Evolutionary conservation across 2,113 vertebrate species (phyloP).

Genomic region (Stigmatopora nigra): DNA sequence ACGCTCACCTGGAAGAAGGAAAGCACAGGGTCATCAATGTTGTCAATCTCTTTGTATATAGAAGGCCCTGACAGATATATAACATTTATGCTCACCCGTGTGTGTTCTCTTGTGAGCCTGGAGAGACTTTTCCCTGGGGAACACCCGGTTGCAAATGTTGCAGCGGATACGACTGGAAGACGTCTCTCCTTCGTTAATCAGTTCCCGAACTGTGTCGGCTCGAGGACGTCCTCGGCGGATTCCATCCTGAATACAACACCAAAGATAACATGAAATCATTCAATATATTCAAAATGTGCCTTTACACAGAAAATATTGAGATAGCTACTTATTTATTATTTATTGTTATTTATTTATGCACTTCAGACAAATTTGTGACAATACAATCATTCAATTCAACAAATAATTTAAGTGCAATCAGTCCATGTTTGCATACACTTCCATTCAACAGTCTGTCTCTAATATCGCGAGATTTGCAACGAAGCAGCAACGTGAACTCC

Average conservation of each 20-base stretch:
- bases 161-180: constrained; percentile 97
- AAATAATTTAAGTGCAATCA: too few relatives aligned
- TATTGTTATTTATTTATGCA: too few relatives aligned
- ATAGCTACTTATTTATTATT: too few relatives aligned
- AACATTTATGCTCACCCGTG: constrained; percentile 74
- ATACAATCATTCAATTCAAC: too few relatives aligned
- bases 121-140: constrained; percentile 92
- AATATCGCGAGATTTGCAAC: constrained; percentile 25
- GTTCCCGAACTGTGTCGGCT: constrained; percentile 87
- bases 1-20: constrained; percentile 77
- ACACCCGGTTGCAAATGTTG: constrained; percentile 93
- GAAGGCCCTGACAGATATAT: not conserved
- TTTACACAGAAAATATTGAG: not conserved
- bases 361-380: too few relatives aligned
- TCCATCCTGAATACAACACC: constrained; percentile 72
- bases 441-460: not conserved
- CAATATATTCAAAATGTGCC: not conserved
- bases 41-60: not conserved
- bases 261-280: not conserved
- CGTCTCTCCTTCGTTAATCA: constrained; percentile 90
- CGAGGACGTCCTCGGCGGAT: constrained; percentile 86
- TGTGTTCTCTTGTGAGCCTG: constrained; percentile 97
- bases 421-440: not conserved
- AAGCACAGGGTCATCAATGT: not conserved
- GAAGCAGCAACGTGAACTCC: constrained; percentile 7